Base-by-base conservation (phyloP, 2,113 vertebrate genomes). In the Stictonetta naevosa region DNA sequence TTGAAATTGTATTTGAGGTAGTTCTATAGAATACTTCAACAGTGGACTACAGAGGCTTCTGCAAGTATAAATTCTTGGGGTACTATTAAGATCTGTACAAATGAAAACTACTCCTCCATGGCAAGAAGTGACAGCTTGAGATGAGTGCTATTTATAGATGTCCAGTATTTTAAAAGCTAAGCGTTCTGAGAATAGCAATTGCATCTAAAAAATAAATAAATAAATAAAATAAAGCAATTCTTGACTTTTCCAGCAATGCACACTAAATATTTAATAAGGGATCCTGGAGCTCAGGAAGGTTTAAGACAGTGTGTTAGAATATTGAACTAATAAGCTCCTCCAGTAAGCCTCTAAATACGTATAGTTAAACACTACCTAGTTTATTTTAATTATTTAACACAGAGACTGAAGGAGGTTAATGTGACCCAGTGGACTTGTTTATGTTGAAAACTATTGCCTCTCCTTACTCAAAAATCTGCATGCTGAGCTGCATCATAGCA, bases 401-500 rank as follows among this genome's bases (percentile, higher is more conserved):
- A 40, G 42, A 93, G 74, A 74, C 64, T 92, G 89, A 96, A 92
- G 95, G 96, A 67, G 72, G 84, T 95, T 94, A 94, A 94, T 83
- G 91, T 90, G 91, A 96, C 95, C 95, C 94, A 92, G 76, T 4
- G 16, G 96, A 95, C 84, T 95, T 96, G 90, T 96, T 95, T 95
- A 92, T 93, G 93, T 69, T 92, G 85, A 95, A 96, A 97, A 94
- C 86, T 88, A 90, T 86, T 84, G 92, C 94, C 68, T 93, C 82
- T 96, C 88, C 84, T 90, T 92, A 93, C 88, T 93, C 90, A 94
- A 94, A 95, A 96, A 96, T 95, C 90, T 95, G 95, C 95, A 93
- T 93, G 90, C 92, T 89, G 95, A 89, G 96, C 96, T 91, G 93
- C 93, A 90, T 87, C 71, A 77, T 34, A 83, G 84, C 91, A 75